Conservation (phyloP, 2,797 vertebrate genomes). For the Sus cebifrons region DNA sequence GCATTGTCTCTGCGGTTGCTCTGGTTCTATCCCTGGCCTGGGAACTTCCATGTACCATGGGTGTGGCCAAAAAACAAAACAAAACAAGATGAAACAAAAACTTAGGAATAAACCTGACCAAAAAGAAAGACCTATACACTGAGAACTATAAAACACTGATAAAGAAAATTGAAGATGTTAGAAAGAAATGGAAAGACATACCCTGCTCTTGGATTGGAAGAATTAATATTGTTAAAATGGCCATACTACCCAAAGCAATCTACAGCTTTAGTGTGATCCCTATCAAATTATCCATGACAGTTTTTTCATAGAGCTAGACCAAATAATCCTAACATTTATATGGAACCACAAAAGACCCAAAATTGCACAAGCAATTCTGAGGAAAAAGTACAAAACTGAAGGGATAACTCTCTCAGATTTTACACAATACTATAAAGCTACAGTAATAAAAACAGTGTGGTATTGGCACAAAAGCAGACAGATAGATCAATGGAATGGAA, state of each 20-base stretch:
- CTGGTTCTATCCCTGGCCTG: no score
- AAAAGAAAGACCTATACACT: neutral
- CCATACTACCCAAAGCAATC: neutral
- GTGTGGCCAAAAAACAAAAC: no score
- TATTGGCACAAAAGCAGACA: neutral
- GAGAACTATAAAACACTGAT: neutral
- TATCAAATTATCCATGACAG: no score
- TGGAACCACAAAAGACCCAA: no score
- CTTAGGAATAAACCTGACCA: neutral
- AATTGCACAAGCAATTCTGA: neutral
- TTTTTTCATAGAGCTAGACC: no score
- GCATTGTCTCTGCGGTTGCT: no score
- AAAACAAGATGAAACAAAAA: no score
- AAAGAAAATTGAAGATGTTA: neutral
- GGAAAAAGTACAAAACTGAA: neutral
- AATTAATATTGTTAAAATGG: neutral
- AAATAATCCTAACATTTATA: no score
- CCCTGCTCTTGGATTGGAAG: neutral
- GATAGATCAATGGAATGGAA: neutral
- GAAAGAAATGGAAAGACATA: neutral
- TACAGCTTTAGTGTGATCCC: neutral
- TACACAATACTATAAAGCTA: neutral
- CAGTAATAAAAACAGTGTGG: neutral
- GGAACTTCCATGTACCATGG: no score
- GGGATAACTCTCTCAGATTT: neutral